These are phyloP conservation scores for Brachionus koreanus DNA, from an alignment of 1,140 invertebrate genomes.

Conservation along the genomic window DNA sequence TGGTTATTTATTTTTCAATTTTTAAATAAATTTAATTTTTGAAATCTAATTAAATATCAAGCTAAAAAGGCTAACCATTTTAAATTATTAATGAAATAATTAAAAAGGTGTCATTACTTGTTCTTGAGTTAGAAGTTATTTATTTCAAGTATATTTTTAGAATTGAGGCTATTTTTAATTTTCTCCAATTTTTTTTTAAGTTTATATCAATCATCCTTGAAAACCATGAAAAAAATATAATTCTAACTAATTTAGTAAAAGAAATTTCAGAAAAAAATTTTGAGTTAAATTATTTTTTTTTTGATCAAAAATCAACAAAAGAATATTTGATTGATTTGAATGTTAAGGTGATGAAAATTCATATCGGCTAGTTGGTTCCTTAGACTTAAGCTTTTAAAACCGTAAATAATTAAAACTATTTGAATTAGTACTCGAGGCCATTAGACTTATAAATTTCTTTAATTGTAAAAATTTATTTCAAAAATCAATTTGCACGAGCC, in stretches of 20 bases:
- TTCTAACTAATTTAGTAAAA: no score
- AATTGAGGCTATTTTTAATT: background rate
- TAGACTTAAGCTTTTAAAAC: background rate
- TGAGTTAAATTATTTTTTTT: background rate
- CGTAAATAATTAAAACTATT: constrained; percentile 7
- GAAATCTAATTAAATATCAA: no score
- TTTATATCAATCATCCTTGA: no score
- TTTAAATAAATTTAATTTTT: no score
- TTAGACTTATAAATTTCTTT: constrained; percentile 32
- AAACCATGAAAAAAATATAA: no score
- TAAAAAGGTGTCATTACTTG: no score
- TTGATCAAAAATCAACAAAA: background rate
- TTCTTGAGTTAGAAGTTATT: no score
- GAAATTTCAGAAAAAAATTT: no score
- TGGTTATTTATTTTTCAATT: no score
- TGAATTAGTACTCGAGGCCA: background rate
- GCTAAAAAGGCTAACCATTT: no score
- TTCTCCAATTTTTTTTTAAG: background rate
- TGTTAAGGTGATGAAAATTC: background rate
- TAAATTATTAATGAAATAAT: no score
- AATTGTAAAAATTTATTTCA: background rate
- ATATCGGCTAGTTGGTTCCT: background rate
- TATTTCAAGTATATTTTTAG: no score
- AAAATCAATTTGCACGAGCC: constrained; percentile 38
- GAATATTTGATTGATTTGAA: background rate